Conservation (phyloP, 2,888 invertebrate genomes). For the Napeogenes inachia region DNA sequence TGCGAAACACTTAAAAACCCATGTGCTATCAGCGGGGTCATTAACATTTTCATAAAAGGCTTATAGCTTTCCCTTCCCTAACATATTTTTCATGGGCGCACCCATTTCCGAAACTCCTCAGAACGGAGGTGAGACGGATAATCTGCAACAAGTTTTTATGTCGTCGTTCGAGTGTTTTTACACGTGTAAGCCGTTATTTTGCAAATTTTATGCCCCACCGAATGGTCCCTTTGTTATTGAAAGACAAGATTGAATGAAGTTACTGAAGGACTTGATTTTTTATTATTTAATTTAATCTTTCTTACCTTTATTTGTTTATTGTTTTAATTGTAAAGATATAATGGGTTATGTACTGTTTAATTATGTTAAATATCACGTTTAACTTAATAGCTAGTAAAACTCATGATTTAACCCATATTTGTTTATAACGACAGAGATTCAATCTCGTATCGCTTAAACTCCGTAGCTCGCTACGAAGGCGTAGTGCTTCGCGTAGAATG, state of each 20-base stretch:
- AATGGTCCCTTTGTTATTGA: constrained; percentile 27
- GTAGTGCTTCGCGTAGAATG: constrained; percentile 1
- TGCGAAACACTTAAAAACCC: constrained; percentile 51
- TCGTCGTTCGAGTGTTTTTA: constrained; percentile 30
- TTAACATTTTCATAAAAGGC: constrained; percentile 73
- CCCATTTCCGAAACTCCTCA: constrained; percentile 59
- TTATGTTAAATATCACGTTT: not conserved
- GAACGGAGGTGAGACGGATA: constrained; percentile 42
- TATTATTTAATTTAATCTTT: not conserved
- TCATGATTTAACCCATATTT: not conserved
- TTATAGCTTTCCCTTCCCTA: constrained; percentile 61
- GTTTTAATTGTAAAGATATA: not conserved
- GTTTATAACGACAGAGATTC: constrained; percentile 7
- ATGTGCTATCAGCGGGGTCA: constrained; percentile 58
- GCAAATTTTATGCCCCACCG: constrained; percentile 26
- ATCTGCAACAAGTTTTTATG: constrained; percentile 37
- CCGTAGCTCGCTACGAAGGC: constrained; percentile 4
- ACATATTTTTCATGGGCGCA: constrained; percentile 66
- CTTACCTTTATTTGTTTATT: too few species aligned
- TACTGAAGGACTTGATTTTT: constrained; percentile 13
- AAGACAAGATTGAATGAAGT: constrained; percentile 21
- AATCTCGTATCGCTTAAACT: constrained; percentile 4
- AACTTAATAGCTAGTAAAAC: not conserved
- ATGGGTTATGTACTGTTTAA: not conserved
- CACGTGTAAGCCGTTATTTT: constrained; percentile 31